Evolutionary conservation across 1,140 invertebrate genomes (phyloP), one percentile per base, ranked within the genome.

Genomic region (Arion vulgaris): DNA sequence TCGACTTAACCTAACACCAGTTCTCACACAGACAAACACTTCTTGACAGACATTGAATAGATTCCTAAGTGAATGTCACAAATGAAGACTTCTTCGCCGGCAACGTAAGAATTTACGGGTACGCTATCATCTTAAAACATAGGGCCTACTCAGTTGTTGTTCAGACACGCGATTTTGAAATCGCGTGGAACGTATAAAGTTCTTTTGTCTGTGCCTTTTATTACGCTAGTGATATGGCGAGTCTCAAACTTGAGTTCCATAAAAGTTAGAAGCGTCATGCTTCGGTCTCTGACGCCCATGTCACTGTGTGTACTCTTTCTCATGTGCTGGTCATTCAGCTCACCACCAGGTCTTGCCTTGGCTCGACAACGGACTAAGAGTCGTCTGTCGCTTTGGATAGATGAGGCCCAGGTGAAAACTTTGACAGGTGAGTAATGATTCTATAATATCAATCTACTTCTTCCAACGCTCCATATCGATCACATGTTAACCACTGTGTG

Each of bases 171-270:
- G 73, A 75, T 45, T 75, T 51, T 34, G 23, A 51, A 51, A 51
- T 75, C 73, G 73, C 73, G 73, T 51, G 73, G 73, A 51, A 53
- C 41, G 28, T 19, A 28, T 39, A 49, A 13, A 1, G 23, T 75
- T 1, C 5, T 66, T 1, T 15, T 49, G 38, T 45, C 39, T 51
- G 73, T 49, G 17, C 17, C 72, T 1, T 74, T 74, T 28, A 45
- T 75, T 39, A 75, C 73, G 13, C 73, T 75, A 28, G 39, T 75
- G 73, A 15, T 75, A 75, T 75, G 73, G 73, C 32, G 23, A 39
- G 28, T 45, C 26, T 17, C 7, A 1, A 45, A 32, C 23, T 45
- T 39, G n/a, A n/a, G 45, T 51, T 51, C 73, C 49, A 23, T 17
- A 66, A 34, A 45, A 49, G 39, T 45, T 75, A 36, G 36, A 23